Evolutionary conservation across 2,888 invertebrate species (phyloP), one percentile per base, ranked within the genome.

Genomic region (Mimumesa dahlbomi): DNA sequence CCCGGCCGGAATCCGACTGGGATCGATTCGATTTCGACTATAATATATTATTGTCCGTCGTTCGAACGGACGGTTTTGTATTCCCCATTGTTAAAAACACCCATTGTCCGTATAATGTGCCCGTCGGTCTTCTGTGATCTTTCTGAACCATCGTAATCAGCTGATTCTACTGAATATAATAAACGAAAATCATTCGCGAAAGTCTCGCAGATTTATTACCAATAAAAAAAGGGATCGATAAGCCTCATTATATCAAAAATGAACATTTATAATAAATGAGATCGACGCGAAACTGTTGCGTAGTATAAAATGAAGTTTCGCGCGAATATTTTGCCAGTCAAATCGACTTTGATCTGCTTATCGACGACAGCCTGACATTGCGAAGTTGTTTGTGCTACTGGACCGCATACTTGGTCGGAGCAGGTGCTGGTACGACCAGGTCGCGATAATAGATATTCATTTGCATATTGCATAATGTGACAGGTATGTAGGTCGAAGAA

Each of bases 391-490:
- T 61, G 66, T 61, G 54, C 61, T 66, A 66, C 49, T 61, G 42
- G 34, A 36, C 42, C 59, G 54, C 46, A 67, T 53, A 59, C 57
- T 68, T 68, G 67, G 56, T 42, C 61, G 52, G 46, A 57, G 54
- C 66, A 50, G 49, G 52, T 42, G 52, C 36, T 36, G 56, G 29
- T 56, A 63, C 46, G 52, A 63, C 50, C 61, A 61, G 57, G 48
- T 67, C 62, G 52, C 48, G 67, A 67, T 66, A 70, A 70, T 70
- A 58, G 64, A 64, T 64, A 54, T 75, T 75, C 75, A 75, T 79
- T 79, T 75, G 63, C 77, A 79, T 79, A 75, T 63, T 58, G 73
- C 68, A 56, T 56, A 77, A 66, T 75, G 56, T 48, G 59, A 57
- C 57, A 49, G 57, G 49, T 63, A 73, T 66, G 57, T 62, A 67